Evolutionary conservation across 2,888 invertebrate genomes (phyloP).

Genomic region (Eristalis pertinax): DNA sequence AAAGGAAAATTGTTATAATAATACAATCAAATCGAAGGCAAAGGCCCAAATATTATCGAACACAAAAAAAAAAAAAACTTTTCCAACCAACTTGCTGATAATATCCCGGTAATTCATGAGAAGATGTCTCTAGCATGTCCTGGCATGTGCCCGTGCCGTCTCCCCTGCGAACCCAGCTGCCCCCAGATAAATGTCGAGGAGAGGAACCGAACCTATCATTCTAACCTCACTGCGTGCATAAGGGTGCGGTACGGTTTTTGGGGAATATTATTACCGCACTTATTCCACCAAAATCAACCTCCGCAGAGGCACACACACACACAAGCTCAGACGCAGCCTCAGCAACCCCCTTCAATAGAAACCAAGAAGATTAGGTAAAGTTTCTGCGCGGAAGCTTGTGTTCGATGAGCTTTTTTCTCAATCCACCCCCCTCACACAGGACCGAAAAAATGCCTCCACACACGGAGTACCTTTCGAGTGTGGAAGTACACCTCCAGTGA

Average conservation of each 20-base stretch:
- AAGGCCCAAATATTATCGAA: constrained; percentile 26
- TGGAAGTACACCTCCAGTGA: constrained; percentile 48
- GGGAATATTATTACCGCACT: constrained; percentile 32
- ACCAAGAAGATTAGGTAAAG: not conserved
- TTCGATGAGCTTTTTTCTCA: not conserved
- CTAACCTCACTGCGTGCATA: constrained; percentile 18
- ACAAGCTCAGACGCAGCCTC: not conserved
- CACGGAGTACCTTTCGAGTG: constrained; percentile 31
- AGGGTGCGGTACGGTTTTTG: constrained; percentile 7
- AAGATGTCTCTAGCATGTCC: constrained; percentile 7
- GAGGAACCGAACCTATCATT: not conserved
- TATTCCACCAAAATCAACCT: constrained; percentile 15
- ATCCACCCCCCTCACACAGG: not conserved
- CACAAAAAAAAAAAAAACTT: constrained; percentile 43
- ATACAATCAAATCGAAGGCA: constrained; percentile 9
- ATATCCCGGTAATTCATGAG: constrained; percentile 34
- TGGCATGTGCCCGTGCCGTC: not conserved
- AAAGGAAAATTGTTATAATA: not conserved
- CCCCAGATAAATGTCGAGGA: constrained; percentile 14
- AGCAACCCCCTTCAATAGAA: not conserved
- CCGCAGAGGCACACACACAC: constrained; percentile 16
- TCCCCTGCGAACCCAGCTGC: not conserved
- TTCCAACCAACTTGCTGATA: constrained; percentile 38
- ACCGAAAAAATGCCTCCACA: not conserved
- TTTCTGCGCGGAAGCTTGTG: not conserved